A percentile compares a stretch with the other conserved stretches of the same genome.
phyloP scores from a whole-genome alignment of 2,888 invertebrate species.

The Eupelmus urozonus region DNA sequence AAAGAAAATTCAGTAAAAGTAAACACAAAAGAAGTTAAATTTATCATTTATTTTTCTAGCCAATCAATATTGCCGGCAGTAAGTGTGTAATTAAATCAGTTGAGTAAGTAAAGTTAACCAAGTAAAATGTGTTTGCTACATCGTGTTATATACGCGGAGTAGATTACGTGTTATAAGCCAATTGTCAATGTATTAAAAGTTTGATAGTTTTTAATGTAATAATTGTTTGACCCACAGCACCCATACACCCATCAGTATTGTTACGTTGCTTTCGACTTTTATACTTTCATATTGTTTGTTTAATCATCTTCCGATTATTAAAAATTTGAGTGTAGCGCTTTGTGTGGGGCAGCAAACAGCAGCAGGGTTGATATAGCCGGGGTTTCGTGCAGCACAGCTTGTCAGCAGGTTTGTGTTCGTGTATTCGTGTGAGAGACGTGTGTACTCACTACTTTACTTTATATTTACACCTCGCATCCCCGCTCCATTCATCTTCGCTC shows the following conservation, averaged over 20 bases:
- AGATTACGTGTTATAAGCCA: slow-evolving; percentile 50
- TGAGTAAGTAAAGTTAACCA: slow-evolving; percentile 37
- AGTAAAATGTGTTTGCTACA: slow-evolving; percentile 23
- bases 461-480: slow-evolving; percentile 66
- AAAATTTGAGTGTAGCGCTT: slow-evolving; percentile 71
- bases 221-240: slow-evolving; percentile 62
- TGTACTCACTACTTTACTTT: slow-evolving; percentile 67
- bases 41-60: slow-evolving; percentile 17
- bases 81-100: slow-evolving; percentile 35
- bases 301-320: slow-evolving; percentile 49
- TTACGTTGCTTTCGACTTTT: slow-evolving; percentile 48
- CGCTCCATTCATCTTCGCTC: slow-evolving; percentile 65
- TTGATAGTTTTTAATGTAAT: slow-evolving; percentile 52
- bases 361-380: slow-evolving; percentile 76
- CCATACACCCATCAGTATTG: slow-evolving; percentile 64
- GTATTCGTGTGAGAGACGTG: slow-evolving; percentile 73
- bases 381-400: slow-evolving; percentile 78
- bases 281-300: slow-evolving; percentile 31
- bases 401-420: slow-evolving; percentile 77
- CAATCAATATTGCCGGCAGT: slow-evolving; percentile 29
- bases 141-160: slow-evolving; percentile 31
- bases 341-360: slow-evolving; percentile 76
- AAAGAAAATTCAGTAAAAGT: slow-evolving; percentile 19
- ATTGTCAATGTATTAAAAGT: slow-evolving; percentile 41
- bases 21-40: slow-evolving; percentile 3